Conservation (phyloP, 2,888 invertebrate genomes). For the Empis stercorea region DNA sequence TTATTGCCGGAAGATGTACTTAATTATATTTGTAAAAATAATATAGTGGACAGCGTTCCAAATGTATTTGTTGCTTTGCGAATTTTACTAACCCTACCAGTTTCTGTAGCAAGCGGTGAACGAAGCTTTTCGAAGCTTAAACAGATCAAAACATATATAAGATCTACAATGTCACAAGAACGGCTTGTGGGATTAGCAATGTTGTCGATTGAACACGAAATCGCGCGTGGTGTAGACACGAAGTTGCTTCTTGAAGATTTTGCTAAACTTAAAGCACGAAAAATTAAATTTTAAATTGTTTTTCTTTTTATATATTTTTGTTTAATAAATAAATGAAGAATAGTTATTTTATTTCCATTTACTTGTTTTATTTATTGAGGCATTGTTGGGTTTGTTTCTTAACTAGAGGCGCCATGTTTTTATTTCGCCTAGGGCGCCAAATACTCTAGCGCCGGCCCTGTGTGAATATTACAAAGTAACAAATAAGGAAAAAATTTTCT, state of each 20-base stretch:
- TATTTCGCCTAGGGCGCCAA: background rate
- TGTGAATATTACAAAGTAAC: too few species aligned
- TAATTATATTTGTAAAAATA: background rate
- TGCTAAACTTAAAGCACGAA: background rate
- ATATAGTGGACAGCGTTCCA: background rate
- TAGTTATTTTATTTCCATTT: background rate
- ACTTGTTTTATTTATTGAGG: background rate
- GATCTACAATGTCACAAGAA: slow-evolving; percentile 16
- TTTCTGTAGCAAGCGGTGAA: slow-evolving; percentile 4
- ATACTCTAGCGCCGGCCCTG: background rate
- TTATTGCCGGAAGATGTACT: background rate
- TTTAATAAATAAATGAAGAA: background rate
- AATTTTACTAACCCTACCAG: slow-evolving; percentile 8
- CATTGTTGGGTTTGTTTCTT: background rate
- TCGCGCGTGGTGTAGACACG: slow-evolving; percentile 16
- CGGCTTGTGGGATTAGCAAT: slow-evolving; percentile 17
- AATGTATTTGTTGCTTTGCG: slow-evolving; percentile 1
- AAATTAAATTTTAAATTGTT: background rate
- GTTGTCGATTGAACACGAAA: slow-evolving; percentile 21
- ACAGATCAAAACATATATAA: slow-evolving; percentile 17
- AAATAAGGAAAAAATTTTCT: too few species aligned
- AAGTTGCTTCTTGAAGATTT: background rate
- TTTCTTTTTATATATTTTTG: background rate
- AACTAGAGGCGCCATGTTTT: background rate
- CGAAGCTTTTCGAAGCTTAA: slow-evolving; percentile 6